A percentile compares a stretch with the other conserved stretches of the same genome.
Evolutionary conservation across 1,140 invertebrate genomes (phyloP).

Genomic region (Drosophila miranda): DNA sequence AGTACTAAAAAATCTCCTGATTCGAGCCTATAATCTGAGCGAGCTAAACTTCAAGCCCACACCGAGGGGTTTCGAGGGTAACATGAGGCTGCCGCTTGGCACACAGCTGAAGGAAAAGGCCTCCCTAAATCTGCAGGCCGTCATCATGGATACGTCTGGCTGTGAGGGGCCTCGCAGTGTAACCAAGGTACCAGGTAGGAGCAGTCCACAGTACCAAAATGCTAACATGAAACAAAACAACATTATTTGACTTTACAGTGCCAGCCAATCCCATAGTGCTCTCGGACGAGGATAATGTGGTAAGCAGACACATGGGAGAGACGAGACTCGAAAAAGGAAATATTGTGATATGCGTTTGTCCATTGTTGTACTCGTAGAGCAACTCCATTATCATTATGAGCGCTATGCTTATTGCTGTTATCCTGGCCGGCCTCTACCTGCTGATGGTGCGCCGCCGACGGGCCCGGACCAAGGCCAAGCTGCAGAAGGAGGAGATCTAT

Average conservation of each 20-base stretch:
- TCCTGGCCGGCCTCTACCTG: conserved; percentile 40
- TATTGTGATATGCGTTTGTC: not conserved
- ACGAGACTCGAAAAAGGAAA: not conserved
- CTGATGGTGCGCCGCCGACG: conserved; percentile 40
- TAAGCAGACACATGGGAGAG: conserved; percentile 6
- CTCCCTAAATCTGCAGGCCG: conserved; percentile 64
- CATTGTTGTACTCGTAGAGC: conserved; percentile 20
- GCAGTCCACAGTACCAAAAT: not conserved
- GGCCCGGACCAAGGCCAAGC: conserved; percentile 38
- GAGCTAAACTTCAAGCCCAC: conserved; percentile 55
- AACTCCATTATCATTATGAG: conserved; percentile 57
- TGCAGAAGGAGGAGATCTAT: conserved; percentile 63
- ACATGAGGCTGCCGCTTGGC: conserved; percentile 36
- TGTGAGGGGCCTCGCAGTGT: conserved; percentile 62
- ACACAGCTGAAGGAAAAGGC: conserved; percentile 68
- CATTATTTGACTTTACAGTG: conserved; percentile 22
- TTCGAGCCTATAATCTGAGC: conserved; percentile 49
- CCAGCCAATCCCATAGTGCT: conserved; percentile 47
- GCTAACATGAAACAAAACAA: too few species aligned
- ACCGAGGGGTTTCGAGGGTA: conserved; percentile 51
- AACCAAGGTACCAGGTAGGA: conserved; percentile 58
- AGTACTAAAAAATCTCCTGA: conserved; percentile 55
- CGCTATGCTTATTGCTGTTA: conserved; percentile 48
- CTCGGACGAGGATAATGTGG: conserved; percentile 48
- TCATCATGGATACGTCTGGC: conserved; percentile 55